Evolutionary conservation across 2,888 invertebrate genomes (phyloP).

Genomic region (Cerastoderma edule): DNA sequence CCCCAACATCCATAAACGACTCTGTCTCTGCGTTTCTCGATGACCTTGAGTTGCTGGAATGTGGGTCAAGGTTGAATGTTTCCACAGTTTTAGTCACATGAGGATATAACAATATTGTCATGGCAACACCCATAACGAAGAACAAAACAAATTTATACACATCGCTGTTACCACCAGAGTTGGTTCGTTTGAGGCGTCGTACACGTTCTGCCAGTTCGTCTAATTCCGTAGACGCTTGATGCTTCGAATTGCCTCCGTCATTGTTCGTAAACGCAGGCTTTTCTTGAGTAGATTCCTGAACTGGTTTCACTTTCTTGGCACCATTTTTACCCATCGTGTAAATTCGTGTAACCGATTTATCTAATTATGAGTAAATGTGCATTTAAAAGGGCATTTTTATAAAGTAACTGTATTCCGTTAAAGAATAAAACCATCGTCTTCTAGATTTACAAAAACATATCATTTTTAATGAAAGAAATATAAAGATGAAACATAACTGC

Average conservation of each 20-base stretch:
- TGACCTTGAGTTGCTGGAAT: not conserved
- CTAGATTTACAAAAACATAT: no score
- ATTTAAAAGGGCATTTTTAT: not conserved
- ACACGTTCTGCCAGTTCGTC: conserved; percentile 23
- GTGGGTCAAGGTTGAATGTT: not conserved
- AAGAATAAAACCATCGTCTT: no score
- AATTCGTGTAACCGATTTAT: not conserved
- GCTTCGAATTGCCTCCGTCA: not conserved
- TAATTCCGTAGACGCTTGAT: not conserved
- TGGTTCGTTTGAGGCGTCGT: conserved; percentile 31
- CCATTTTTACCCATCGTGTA: not conserved
- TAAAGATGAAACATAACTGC: no score
- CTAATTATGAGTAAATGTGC: not conserved
- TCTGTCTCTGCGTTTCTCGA: not conserved
- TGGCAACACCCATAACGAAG: conserved; percentile 53
- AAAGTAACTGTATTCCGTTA: not conserved
- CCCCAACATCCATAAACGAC: conserved; percentile 8
- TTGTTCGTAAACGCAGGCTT: not conserved
- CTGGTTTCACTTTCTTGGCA: not conserved
- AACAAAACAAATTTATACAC: conserved; percentile 56
- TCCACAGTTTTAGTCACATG: conserved; percentile 38
- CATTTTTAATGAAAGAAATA: no score
- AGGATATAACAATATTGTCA: conserved; percentile 50
- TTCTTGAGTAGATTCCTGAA: not conserved
- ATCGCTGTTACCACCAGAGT: conserved; percentile 32